Evolutionary conservation across 92 coral and sea anemone genomes (phyloP), one percentile per base, ranked within the genome.

Genomic region (Epizoanthus illoricatus): DNA sequence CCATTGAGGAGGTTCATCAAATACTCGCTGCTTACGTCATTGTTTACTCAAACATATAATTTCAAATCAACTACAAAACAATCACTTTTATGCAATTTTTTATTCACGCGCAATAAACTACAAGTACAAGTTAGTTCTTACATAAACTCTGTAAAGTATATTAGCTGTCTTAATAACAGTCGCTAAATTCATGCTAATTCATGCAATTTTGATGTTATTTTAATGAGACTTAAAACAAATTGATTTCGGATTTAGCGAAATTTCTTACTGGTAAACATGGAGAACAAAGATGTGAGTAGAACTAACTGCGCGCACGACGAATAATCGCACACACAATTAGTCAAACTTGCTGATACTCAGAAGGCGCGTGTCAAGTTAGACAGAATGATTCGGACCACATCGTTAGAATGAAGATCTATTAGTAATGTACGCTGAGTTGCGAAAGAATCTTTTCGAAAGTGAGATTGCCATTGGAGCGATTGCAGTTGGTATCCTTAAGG

Each of bases 401-500:
- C 18, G 11, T 15, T n/a, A 36, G 19, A 42, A 45, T 69, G 20
- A 4, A 24, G 41, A 68, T 18, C 4, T 40, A 24, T 68, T 65
- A 20, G 70, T 65, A 24, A 71, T 71, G 76, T 57, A 47, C n/a
- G n/a, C 36, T 42, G 56, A 52, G 10, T 45, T 71, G 42, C 58
- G 7, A 47, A 52, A 13, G 16, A n/a, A 45, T n/a, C 76, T 71
- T 49, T 71, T 71, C 60, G 76, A 71, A 57, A 49, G 76, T 1
- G 76, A 71, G 39, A 71, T 71, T 47, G 76, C 76, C 23, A 47
- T 71, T 12, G 76, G 76, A 71, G 76, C 20, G 5, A 20, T 71
- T 47, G 47, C 76, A 20, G 76, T 71, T 45, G 76, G 76, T 5
- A 5, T 71, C 40, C 60, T 71, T 2, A 71, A 57, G 7, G 59